Evolutionary conservation across 2,113 vertebrate genomes (phyloP), one percentile per base, ranked within the genome.

Genomic region (Glaucomys volans): DNA sequence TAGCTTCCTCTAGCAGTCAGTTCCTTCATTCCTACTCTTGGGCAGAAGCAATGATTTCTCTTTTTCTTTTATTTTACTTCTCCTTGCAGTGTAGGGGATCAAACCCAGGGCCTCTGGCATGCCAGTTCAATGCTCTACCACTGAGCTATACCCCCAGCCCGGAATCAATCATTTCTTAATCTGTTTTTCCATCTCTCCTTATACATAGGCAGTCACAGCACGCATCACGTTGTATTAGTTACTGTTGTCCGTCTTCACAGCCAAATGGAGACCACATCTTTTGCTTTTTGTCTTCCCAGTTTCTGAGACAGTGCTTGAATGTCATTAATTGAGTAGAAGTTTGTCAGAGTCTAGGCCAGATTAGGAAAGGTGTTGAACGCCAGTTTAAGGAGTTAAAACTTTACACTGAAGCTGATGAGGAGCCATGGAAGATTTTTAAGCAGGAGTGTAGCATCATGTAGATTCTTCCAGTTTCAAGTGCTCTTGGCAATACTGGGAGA

Each of bases 361-460:
- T 76, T 69, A 14, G 75, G 74, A 79, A 90, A 54, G 52, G 22
- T 24, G 59, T 40, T 81, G 57, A 79, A 8, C 74, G 62, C 50
- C 71, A 91, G 87, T 52, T 79, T 59, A n/a, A 35, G 64, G 90
- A 91, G 59, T 82, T 81, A 59, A 76, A 88, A 81, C 82, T 79
- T 95, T 28, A 52, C 72, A n/a, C 72, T 84, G 54, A 75, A 75
- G 44, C 69, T 72, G 66, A 17, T 42, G 94, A 94, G 44, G 72
- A 57, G 57, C 66, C 37, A 0, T 54, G 71, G 76, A 37, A 37
- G 62, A 35, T 28, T 66, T 72, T 87, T 67, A 64, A 59, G 71
- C n/a, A 37, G 37, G 30, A 8, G 2, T 57, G 67, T 81, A 92
- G 86, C 16, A 2, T 20, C 72, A 93, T 79, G 32, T 87, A 81